Base-by-base conservation (phyloP, 2,797 vertebrate species). In the Tympanoctomys barrerae region DNA sequence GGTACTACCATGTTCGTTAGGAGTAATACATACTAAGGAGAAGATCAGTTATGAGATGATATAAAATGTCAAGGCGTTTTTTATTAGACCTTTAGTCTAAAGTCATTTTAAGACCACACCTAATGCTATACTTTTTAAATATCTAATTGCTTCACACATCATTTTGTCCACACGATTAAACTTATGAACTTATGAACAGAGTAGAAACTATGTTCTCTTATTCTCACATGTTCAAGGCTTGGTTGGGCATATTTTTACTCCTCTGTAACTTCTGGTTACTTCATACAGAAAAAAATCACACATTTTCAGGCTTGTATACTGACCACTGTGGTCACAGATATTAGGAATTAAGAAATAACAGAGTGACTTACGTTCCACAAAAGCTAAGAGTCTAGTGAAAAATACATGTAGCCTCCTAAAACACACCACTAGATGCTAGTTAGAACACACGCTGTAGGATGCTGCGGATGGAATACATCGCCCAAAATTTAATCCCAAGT, bases 41-140 rank as follows among this genome's bases (percentile, higher is more conserved):
- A 84, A 87, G 81, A 85, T 66, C 28, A 86, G 57, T 14, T 59
- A 91, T 84, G 8, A 84, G 22, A 33, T 54, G 24, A 80, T 62
- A 70, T 42, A 26, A 95, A 94, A 87, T 68, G 75, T 9, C 75
- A 82, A 91, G 11, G 52, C 8, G 36, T 70, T 68, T 75, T 85
- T 78, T 5, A 88, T 68, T 66, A 3, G 24, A 95, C 87, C 36
- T 75, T 93, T 71, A 96, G 49, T 81, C 80, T 96, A 81, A 81
- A 80, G 87, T 39, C 59, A 80, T 39, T 86, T 92, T 88, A 62
- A 88, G 8, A 46, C 33, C 54, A 86, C 68, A 68, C 39, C 70
- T 92, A 66, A 80, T 57, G 31, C 11, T 95, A 12, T 62, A 75
- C 31, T 94, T 80, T 61, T 36, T 79, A 71, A 75, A 73, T 78